phyloP scores from a whole-genome alignment of 2,888 invertebrate species.

The Lacanobia oleracea region DNA sequence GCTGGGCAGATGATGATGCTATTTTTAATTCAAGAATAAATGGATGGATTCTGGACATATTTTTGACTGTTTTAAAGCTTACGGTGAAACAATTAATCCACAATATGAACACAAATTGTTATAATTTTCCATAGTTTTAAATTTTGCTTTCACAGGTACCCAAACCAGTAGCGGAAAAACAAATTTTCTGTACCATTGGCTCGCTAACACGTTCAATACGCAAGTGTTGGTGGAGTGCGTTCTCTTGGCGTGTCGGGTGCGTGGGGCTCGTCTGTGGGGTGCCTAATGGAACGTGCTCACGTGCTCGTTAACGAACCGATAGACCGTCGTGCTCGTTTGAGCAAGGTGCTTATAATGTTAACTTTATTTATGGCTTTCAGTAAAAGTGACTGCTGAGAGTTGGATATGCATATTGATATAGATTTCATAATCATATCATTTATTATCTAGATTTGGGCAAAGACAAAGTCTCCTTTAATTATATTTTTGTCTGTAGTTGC shows the following conservation, averaged over 20 bases:
- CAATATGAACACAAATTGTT: not conserved
- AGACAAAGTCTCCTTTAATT: not conserved
- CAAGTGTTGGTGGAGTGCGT: constrained; percentile 32
- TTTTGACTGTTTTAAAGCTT: not conserved
- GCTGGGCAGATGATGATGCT: no score
- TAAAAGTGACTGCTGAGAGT: constrained; percentile 15
- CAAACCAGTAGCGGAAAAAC: constrained; percentile 14
- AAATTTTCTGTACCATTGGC: constrained; percentile 53
- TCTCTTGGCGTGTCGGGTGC: constrained; percentile 22
- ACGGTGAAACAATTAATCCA: not conserved
- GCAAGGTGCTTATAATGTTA: constrained; percentile 24
- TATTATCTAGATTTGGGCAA: not conserved
- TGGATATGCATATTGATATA: not conserved
- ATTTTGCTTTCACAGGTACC: not conserved
- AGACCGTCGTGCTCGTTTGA: constrained; percentile 18
- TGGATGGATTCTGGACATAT: not conserved
- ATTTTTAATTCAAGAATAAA: not conserved
- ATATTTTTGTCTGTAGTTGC: not conserved
- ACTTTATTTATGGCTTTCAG: constrained; percentile 10
- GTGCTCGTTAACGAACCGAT: constrained; percentile 48
- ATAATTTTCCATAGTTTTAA: not conserved
- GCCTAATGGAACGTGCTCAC: constrained; percentile 61
- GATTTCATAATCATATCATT: no score
- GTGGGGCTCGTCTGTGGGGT: constrained; percentile 52
- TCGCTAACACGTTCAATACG: constrained; percentile 49